Percentiles rank a stretch among this genome's conserved stretches.
Conservation (phyloP, 2,888 invertebrate genomes). For the Chrysolina oricalcia region DNA sequence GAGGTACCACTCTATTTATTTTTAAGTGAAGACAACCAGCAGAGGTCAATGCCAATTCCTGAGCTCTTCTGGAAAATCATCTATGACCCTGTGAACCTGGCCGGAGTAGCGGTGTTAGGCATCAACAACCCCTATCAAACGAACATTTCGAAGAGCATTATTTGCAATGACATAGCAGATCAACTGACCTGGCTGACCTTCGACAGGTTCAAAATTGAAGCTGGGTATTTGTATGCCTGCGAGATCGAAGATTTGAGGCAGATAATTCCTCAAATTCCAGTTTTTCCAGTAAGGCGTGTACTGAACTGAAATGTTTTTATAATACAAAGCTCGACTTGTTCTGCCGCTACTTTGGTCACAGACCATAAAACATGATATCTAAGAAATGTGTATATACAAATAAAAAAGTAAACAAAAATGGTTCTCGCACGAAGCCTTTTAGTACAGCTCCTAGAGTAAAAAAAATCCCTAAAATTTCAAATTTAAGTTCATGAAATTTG, state of each 20-base stretch:
- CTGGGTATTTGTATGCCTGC: constrained; percentile 79
- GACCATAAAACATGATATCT: too few relatives aligned
- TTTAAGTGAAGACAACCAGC: constrained; percentile 61
- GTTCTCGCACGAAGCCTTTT: too few relatives aligned
- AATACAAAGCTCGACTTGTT: too few relatives aligned
- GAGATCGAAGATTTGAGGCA: constrained; percentile 75
- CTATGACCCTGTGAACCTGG: constrained; percentile 72
- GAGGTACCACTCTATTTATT: constrained; percentile 63
- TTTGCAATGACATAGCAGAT: constrained; percentile 72
- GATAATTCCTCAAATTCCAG: constrained; percentile 73
- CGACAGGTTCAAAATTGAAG: constrained; percentile 71
- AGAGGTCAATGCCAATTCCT: constrained; percentile 74
- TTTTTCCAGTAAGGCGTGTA: background rate
- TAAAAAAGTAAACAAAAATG: too few relatives aligned
- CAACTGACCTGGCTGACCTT: constrained; percentile 77
- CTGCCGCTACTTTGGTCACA: too few relatives aligned
- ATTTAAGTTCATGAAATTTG: too few relatives aligned
- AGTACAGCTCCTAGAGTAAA: too few relatives aligned
- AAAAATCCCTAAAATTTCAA: too few relatives aligned
- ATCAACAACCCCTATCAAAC: constrained; percentile 76
- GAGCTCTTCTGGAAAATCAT: constrained; percentile 77
- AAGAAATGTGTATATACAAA: too few relatives aligned
- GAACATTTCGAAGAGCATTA: constrained; percentile 54
- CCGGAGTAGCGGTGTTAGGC: constrained; percentile 77
- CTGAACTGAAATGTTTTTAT: too few relatives aligned